phyloP scores from a whole-genome alignment of 2,888 invertebrate genomes.

The Mycogona germanica region DNA sequence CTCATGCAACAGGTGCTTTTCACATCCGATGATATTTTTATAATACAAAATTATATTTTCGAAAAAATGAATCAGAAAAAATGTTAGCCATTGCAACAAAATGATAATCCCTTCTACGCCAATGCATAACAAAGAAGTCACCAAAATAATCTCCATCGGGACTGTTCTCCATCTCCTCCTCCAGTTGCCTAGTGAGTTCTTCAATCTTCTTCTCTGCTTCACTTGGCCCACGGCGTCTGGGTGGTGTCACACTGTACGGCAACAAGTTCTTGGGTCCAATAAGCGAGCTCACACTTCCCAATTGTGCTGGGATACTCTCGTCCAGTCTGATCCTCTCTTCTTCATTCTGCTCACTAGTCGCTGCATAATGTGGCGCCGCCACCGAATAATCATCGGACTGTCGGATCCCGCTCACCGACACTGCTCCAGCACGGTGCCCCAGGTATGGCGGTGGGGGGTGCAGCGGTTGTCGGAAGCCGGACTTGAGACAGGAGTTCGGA shows the following conservation, averaged over 20 bases:
- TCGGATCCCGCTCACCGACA: not conserved
- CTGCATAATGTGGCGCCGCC: not conserved
- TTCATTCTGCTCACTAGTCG: not conserved
- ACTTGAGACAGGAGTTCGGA: slow-evolving; percentile 7
- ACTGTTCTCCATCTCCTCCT: slow-evolving; percentile 90
- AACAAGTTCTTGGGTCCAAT: slow-evolving; percentile 39
- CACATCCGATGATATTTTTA: no score
- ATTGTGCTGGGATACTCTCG: not conserved
- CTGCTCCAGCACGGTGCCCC: slow-evolving; percentile 16
- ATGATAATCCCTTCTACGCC: no score
- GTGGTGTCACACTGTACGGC: slow-evolving; percentile 79
- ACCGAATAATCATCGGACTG: not conserved
- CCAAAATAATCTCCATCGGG: slow-evolving; percentile 96
- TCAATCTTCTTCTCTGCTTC: slow-evolving; percentile 90
- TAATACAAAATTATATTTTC: no score
- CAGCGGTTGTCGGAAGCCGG: slow-evolving; percentile 19
- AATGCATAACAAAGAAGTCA: slow-evolving; percentile 42
- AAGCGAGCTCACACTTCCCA: slow-evolving; percentile 14
- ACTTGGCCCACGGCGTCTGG: slow-evolving; percentile 70
- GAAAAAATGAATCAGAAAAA: no score
- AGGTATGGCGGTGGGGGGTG: slow-evolving; percentile 26
- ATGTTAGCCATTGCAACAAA: no score
- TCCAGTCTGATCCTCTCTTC: no score
- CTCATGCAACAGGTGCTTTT: no score
- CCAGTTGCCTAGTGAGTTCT: slow-evolving; percentile 78